Percentiles rank a stretch among this genome's conserved stretches.
These are phyloP conservation scores for Arge pagana DNA, from an alignment of 2,888 invertebrate genomes.

Conservation along the genomic window DNA sequence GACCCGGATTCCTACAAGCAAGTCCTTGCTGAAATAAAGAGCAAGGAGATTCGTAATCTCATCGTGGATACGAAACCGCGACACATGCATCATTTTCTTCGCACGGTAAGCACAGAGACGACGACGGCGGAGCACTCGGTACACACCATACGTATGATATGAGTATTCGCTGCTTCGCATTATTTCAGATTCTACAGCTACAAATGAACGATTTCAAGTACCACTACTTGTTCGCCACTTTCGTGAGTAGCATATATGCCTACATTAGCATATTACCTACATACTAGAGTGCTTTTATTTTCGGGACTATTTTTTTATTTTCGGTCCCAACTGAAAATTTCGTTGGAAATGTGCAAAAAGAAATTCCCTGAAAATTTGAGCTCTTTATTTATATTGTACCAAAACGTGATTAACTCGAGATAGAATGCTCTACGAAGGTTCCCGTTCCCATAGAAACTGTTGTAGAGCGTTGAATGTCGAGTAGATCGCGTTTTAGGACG, in stretches of 20 bases:
- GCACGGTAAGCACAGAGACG: conserved; percentile 65
- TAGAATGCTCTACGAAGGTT: too few relatives aligned
- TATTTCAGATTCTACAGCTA: conserved; percentile 72
- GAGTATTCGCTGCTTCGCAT: background rate
- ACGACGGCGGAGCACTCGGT: background rate
- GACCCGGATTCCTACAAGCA: conserved; percentile 69
- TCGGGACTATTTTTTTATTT: too few relatives aligned
- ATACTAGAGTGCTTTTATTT: too few relatives aligned
- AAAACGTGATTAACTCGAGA: too few relatives aligned
- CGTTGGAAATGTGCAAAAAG: too few relatives aligned
- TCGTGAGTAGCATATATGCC: conserved; percentile 60
- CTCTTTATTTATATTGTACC: too few relatives aligned
- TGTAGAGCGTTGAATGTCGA: too few relatives aligned
- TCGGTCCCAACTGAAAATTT: too few relatives aligned
- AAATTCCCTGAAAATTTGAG: too few relatives aligned
- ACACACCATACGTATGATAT: background rate
- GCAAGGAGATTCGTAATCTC: conserved; percentile 76
- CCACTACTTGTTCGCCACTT: conserved; percentile 80
- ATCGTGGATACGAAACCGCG: conserved; percentile 77
- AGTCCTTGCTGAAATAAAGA: conserved; percentile 74
- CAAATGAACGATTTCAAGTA: conserved; percentile 87
- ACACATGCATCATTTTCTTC: conserved; percentile 73
- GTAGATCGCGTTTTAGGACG: too few relatives aligned
- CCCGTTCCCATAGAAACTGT: too few relatives aligned
- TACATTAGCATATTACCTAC: too few relatives aligned